Percentiles rank a stretch among this genome's conserved stretches.
Conservation (phyloP, 1,140 invertebrate genomes). For the Solenopsis fugax region DNA sequence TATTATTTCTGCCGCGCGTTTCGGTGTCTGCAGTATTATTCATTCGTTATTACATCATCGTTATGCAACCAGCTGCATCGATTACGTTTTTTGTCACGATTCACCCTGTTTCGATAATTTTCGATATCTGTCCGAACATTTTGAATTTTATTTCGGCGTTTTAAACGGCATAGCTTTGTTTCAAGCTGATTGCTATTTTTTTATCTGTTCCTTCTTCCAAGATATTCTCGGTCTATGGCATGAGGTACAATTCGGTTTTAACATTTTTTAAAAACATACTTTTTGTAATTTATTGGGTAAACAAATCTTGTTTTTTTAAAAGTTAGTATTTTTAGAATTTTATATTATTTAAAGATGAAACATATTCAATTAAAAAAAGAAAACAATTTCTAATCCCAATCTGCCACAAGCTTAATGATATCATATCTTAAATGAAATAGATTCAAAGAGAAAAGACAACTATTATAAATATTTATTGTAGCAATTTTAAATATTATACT, state of each 20-base stretch:
- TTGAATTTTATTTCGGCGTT: not conserved
- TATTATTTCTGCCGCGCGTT: not conserved
- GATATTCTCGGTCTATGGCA: not conserved
- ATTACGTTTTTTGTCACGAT: not conserved
- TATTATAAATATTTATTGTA: too few relatives aligned
- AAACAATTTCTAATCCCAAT: too few relatives aligned
- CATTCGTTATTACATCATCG: not conserved
- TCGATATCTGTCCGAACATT: not conserved
- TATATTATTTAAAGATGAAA: too few relatives aligned
- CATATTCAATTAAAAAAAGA: too few relatives aligned
- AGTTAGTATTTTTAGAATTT: too few relatives aligned
- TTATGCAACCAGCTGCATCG: not conserved
- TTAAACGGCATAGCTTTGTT: not conserved
- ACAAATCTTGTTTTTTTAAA: too few relatives aligned
- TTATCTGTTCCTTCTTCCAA: not conserved
- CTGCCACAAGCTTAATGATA: too few relatives aligned
- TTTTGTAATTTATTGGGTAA: too few relatives aligned
- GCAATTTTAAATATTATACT: too few relatives aligned
- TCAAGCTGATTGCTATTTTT: not conserved
- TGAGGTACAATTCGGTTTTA: not conserved
- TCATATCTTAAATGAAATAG: too few relatives aligned
- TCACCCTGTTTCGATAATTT: not conserved
- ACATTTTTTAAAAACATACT: too few relatives aligned
- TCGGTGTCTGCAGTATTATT: not conserved
- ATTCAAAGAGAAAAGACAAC: too few relatives aligned